Conservation (phyloP, 2,113 vertebrate genomes). For the Arvicanthis niloticus region DNA sequence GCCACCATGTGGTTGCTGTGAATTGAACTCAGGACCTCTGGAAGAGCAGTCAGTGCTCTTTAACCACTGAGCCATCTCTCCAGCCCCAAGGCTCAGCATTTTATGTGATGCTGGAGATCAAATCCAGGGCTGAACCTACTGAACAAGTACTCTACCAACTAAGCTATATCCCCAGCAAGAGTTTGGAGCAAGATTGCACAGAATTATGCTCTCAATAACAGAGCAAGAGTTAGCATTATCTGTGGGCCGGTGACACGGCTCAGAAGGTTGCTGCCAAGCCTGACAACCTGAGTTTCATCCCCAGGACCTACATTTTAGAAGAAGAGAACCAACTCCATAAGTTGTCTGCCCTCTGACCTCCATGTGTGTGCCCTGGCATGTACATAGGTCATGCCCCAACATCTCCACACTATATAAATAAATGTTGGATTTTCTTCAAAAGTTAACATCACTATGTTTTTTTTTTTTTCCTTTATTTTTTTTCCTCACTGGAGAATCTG, state of each 20-base stretch:
- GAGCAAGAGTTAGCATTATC: neutral
- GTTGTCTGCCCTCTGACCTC: neutral
- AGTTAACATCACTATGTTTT: neutral
- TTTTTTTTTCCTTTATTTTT: slow-evolving; percentile 24
- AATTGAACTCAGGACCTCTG: too few relatives aligned
- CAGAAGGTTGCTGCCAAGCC: neutral
- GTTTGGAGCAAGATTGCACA: neutral
- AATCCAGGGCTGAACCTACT: too few relatives aligned
- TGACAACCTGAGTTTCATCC: neutral
- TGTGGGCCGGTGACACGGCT: neutral
- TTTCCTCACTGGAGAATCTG: neutral
- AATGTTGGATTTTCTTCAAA: neutral
- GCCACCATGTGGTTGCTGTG: too few relatives aligned
- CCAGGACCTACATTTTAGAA: neutral
- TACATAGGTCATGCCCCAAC: neutral
- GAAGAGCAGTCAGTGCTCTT: too few relatives aligned
- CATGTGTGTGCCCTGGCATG: neutral
- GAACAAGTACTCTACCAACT: neutral
- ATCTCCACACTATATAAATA: neutral
- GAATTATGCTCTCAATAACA: neutral
- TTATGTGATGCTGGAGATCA: neutral
- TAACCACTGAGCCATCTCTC: too few relatives aligned
- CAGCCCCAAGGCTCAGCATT: neutral
- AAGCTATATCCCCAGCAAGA: neutral
- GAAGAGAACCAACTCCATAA: too few relatives aligned